Evolutionary conservation across 2,888 invertebrate species (phyloP), one percentile per base, ranked within the genome.

Genomic region (Seladonia tumulorum): DNA sequence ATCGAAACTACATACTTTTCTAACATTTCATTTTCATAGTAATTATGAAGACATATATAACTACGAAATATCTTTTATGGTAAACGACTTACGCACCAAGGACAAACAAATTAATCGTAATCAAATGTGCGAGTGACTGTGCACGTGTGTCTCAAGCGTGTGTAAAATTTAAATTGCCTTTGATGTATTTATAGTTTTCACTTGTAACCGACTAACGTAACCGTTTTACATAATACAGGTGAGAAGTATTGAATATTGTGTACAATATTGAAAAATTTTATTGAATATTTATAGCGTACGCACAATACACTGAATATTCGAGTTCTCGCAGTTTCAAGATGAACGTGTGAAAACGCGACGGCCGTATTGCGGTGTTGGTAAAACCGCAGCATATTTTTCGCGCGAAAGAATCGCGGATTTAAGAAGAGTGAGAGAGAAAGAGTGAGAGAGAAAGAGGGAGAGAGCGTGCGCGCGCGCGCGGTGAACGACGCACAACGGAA

Each of bases 401-500:
- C 25, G 5, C 18, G 18, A 18, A 22, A 18, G 71, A 45, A 12
- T 16, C 18, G 57, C 49, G 39, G 39, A 79, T 78, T 72, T 49
- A 14, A 35, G 57, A 25, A 66, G 68, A 53, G 39, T 14, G 16
- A 10, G 49, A 18, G 18, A 2, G 18, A 1, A 16, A 1, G 47
- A 0, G 47, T 0, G 16, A 16, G 16, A 3, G 35, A 35, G 16
- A 5, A 22, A 49, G 18, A 0, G 18, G 0, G 47, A 1, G 47
- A 0, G 47, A 1, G 5, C 4, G 16, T 1, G 47, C n/a, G n/a
- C 57, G 57, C 29, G 29, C 29, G 35, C 29, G 18, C 66, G 3
- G n/a, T 70, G 60, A 79, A 75, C 16, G 42, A 76, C 57, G 73
- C 57, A 53, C 70, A 8, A 72, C 29, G 79, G 73, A 81, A 85